Conservation (phyloP, 2,888 invertebrate genomes). For the Zhengitettix transpicula region DNA sequence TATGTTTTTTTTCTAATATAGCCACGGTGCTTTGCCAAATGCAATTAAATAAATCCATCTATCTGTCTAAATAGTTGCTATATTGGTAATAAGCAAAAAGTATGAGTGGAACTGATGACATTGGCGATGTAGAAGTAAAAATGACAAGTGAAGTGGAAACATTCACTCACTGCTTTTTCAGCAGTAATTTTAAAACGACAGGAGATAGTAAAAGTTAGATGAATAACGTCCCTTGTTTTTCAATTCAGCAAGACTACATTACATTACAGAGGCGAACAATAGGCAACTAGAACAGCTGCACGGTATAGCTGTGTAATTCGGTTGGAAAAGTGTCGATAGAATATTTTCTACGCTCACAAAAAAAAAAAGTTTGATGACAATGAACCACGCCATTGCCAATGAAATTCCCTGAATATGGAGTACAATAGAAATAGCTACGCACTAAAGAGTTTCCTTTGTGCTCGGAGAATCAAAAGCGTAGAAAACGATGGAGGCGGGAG, state of each 20-base stretch:
- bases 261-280: background rate
- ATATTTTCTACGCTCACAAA: slow-evolving; percentile 1
- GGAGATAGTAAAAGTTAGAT: too few species aligned
- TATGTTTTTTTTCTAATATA: too few species aligned
- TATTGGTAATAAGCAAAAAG: too few species aligned
- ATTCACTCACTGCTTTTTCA: too few species aligned
- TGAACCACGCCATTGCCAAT: slow-evolving; percentile 5
- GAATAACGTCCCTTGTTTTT: too few species aligned
- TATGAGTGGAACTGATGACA: too few species aligned
- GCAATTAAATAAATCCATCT: too few species aligned
- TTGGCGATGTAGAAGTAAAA: too few species aligned
- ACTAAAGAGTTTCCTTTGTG: slow-evolving; percentile 2
- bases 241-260: background rate
- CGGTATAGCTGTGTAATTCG: slow-evolving; percentile 8
- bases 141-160: too few species aligned
- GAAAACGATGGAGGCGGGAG: background rate
- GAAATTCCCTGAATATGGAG: slow-evolving; percentile 9
- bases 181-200: too few species aligned
- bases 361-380: slow-evolving; percentile 6
- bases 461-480: background rate
- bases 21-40: too few species aligned
- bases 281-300: slow-evolving; percentile 1
- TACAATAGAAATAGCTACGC: slow-evolving; percentile 3
- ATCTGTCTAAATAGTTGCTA: too few species aligned
- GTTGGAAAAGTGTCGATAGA: slow-evolving; percentile 1